Conservation (phyloP, 1,140 invertebrate species). For the Drosophila persimilis region DNA sequence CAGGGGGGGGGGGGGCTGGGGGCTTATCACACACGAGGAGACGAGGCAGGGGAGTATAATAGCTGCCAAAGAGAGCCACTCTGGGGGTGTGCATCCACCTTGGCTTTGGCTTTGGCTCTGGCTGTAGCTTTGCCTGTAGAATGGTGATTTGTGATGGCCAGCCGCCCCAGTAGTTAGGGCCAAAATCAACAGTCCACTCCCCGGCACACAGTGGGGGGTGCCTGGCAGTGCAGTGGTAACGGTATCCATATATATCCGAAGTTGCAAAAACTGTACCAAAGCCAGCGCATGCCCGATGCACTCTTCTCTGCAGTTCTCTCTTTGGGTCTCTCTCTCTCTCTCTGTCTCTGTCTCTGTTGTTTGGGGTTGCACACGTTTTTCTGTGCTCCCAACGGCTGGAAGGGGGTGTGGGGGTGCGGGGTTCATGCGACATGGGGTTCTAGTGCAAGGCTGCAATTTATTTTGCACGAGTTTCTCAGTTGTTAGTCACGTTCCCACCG, state of each 20-base stretch:
- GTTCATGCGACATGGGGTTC: conserved; percentile 44
- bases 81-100: conserved; percentile 29
- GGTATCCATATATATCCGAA: conserved; percentile 41
- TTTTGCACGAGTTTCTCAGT: conserved; percentile 78
- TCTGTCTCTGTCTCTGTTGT: conserved; percentile 10
- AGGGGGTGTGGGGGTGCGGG: too few species aligned
- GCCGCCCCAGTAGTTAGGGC: conserved; percentile 53
- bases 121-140: conserved; percentile 45
- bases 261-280: conserved; percentile 75
- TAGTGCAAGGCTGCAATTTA: conserved; percentile 81
- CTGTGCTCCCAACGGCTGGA: background rate
- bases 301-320: conserved; percentile 36
- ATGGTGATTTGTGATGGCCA: conserved; percentile 46
- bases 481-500: conserved; percentile 70
- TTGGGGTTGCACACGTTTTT: conserved; percentile 52
- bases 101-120: conserved; percentile 48
- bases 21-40: background rate
- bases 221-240: conserved; percentile 28
- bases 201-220: conserved; percentile 2
- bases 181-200: conserved; percentile 49
- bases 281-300: conserved; percentile 74
- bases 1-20: background rate
- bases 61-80: conserved; percentile 6
- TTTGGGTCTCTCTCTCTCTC: conserved; percentile 1
- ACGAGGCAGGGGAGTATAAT: background rate